Conservation (phyloP, 2,888 invertebrate genomes). For the Orchesellides sinensis region DNA sequence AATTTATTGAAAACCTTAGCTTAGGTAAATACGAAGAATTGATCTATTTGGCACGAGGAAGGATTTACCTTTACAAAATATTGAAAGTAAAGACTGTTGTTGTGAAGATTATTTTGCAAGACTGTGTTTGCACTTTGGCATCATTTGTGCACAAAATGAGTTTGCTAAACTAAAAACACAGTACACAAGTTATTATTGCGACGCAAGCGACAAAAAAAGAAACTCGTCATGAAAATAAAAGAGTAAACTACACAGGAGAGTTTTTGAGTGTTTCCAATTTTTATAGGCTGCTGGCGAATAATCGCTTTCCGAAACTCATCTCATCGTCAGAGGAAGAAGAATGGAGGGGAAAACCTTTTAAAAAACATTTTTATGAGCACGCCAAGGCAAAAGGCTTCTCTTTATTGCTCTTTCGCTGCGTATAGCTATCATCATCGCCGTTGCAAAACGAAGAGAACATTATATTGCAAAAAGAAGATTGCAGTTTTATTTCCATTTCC, state of each 20-base stretch:
- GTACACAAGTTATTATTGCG: too few relatives aligned
- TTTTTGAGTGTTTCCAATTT: not conserved
- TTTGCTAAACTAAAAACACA: too few relatives aligned
- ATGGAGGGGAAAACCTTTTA: not conserved
- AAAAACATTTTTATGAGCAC: not conserved
- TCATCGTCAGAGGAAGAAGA: not conserved
- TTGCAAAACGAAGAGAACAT: not conserved
- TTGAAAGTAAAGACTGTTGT: too few relatives aligned
- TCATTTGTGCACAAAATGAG: too few relatives aligned
- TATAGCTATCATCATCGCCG: too few relatives aligned
- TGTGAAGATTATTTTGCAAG: too few relatives aligned
- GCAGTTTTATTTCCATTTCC: not conserved
- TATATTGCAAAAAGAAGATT: not conserved
- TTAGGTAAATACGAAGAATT: too few relatives aligned
- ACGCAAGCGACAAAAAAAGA: not conserved
- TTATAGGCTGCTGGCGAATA: not conserved
- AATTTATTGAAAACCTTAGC: too few relatives aligned
- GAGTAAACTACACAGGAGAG: not conserved
- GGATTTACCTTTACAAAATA: too few relatives aligned
- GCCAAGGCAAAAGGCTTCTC: not conserved
- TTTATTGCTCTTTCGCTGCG: not conserved
- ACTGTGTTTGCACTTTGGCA: too few relatives aligned
- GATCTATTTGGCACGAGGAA: too few relatives aligned
- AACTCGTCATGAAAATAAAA: not conserved
- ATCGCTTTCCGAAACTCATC: not conserved